These are phyloP conservation scores for Helicolenus hilgendorfi DNA, from an alignment of 2,797 vertebrate species.

Conservation along the genomic window DNA sequence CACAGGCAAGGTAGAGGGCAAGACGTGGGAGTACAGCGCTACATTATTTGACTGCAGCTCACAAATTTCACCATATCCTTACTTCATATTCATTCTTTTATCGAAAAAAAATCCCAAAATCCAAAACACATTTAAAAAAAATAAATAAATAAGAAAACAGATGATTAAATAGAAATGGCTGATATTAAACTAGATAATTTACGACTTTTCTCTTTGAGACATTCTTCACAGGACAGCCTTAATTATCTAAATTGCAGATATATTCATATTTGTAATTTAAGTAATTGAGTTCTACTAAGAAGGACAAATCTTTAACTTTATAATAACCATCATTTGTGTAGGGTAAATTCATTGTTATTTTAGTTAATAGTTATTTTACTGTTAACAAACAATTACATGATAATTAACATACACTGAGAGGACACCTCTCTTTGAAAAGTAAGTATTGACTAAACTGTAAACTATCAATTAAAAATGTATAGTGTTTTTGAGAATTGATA, in stretches of 20 bases:
- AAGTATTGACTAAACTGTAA: too few relatives aligned
- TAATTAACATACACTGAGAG: too few relatives aligned
- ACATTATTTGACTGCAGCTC: background rate
- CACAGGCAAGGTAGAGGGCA: background rate
- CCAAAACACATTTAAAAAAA: background rate
- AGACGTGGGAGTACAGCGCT: background rate
- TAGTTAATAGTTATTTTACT: too few relatives aligned
- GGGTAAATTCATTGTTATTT: too few relatives aligned
- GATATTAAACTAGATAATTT: background rate
- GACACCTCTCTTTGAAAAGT: too few relatives aligned
- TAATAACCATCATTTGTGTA: too few relatives aligned
- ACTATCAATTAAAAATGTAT: too few relatives aligned
- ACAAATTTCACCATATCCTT: background rate
- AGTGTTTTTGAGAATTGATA: too few relatives aligned
- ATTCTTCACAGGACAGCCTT: background rate
- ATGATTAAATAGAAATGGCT: background rate
- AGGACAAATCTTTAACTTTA: background rate
- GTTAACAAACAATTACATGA: too few relatives aligned
- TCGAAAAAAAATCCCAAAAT: background rate
- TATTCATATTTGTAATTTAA: background rate
- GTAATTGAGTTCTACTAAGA: background rate
- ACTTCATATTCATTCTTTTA: background rate
- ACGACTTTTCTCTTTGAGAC: background rate
- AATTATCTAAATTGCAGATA: background rate
- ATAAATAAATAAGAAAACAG: background rate